Conservation (phyloP, 2,797 vertebrate species). For the Syngnathus rostellatus region DNA sequence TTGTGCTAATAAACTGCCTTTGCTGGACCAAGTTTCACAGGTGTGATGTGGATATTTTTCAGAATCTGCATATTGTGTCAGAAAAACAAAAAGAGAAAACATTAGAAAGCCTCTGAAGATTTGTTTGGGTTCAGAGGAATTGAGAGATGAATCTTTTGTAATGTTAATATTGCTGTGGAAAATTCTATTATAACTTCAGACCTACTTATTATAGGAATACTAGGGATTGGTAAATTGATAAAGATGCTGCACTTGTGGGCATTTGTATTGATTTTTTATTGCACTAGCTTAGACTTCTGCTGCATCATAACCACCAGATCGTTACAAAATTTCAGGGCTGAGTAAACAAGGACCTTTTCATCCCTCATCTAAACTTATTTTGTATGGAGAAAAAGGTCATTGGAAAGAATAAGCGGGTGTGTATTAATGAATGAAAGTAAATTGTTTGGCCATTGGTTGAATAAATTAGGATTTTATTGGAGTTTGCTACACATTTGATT, state of each 20-base stretch:
- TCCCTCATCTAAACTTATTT: constrained; percentile 8
- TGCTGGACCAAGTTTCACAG: neutral
- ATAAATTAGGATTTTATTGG: constrained; percentile 26
- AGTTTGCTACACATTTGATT: constrained; percentile 35
- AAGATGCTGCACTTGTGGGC: neutral
- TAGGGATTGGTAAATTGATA: neutral
- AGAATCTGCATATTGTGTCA: neutral
- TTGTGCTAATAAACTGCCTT: neutral
- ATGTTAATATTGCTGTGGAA: neutral
- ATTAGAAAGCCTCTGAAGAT: neutral
- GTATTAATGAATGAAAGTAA: constrained; percentile 16
- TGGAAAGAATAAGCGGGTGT: constrained; percentile 16
- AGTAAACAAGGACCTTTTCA: constrained; percentile 35
- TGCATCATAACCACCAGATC: constrained; percentile 12
- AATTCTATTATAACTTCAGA: neutral
- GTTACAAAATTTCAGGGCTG: constrained; percentile 12
- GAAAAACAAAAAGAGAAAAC: constrained; percentile 3
- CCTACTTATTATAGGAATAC: neutral
- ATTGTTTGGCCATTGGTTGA: constrained; percentile 9
- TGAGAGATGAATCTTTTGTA: neutral
- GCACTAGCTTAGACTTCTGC: constrained; percentile 8
- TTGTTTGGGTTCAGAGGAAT: neutral
- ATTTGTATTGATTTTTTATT: constrained; percentile 11
- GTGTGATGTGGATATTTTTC: neutral
- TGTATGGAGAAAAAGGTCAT: neutral